Conservation (phyloP, 1,140 invertebrate species). For the Dryas iulia region DNA sequence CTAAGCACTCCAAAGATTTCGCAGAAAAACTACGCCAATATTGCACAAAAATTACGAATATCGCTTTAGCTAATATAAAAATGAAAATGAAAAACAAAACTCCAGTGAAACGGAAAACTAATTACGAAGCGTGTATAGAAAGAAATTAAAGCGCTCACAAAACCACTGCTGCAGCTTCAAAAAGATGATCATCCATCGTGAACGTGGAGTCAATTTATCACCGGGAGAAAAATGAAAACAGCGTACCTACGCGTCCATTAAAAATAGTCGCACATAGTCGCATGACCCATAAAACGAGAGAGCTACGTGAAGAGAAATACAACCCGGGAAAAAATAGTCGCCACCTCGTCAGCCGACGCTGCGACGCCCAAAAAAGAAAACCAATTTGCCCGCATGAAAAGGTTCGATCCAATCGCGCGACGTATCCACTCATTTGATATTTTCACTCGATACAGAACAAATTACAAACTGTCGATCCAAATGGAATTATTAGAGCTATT, state of each 20-base stretch:
- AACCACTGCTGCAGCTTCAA: slow-evolving; percentile 46
- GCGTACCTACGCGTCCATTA: slow-evolving; percentile 63
- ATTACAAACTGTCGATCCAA: slow-evolving; percentile 74
- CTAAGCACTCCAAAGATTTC: neutral
- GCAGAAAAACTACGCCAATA: slow-evolving; percentile 1
- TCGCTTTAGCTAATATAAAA: slow-evolving; percentile 24
- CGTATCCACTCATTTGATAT: slow-evolving; percentile 78
- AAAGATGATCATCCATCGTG: slow-evolving; percentile 73
- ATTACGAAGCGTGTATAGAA: slow-evolving; percentile 38
- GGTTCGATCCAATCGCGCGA: slow-evolving; percentile 71
- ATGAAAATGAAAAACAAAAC: slow-evolving; percentile 26
- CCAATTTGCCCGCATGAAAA: slow-evolving; percentile 77
- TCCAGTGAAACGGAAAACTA: slow-evolving; percentile 38
- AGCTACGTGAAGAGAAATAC: slow-evolving; percentile 74
- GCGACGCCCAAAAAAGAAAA: slow-evolving; percentile 74
- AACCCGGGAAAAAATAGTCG: slow-evolving; percentile 63
- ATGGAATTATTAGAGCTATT: slow-evolving; percentile 69
- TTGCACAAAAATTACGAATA: slow-evolving; percentile 22
- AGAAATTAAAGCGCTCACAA: slow-evolving; percentile 39
- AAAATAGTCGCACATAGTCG: slow-evolving; percentile 78
- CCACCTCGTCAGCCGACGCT: slow-evolving; percentile 61
- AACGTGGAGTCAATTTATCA: slow-evolving; percentile 77
- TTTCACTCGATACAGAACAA: slow-evolving; percentile 74
- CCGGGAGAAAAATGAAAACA: slow-evolving; percentile 72
- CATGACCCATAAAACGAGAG: slow-evolving; percentile 78